phyloP scores from a whole-genome alignment of 2,888 invertebrate genomes.

The Hipparchia sbordonii region DNA sequence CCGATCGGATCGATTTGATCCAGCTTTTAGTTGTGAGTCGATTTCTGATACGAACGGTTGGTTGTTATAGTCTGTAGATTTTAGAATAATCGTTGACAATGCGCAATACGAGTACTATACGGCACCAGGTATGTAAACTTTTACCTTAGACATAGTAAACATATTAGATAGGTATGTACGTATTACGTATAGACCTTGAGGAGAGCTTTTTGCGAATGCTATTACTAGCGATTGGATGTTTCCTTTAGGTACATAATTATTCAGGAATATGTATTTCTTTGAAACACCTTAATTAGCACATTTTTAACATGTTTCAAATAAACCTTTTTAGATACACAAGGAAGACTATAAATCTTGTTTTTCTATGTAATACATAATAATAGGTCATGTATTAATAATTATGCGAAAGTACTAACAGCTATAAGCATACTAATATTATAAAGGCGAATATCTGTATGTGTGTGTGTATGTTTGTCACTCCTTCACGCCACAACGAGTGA shows the following conservation, averaged over 20 bases:
- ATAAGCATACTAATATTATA: no score
- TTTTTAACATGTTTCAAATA: neutral
- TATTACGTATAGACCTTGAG: neutral
- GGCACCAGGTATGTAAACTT: neutral
- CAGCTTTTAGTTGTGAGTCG: conserved; percentile 8
- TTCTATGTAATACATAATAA: no score
- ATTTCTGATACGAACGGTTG: conserved; percentile 4
- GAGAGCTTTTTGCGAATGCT: neutral
- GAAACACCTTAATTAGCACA: neutral
- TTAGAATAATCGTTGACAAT: neutral
- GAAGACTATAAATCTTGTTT: no score
- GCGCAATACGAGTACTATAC: conserved; percentile 10
- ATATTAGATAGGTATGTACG: neutral
- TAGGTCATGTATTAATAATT: no score
- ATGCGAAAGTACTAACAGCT: no score
- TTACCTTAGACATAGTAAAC: neutral
- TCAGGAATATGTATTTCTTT: no score
- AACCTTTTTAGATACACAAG: no score
- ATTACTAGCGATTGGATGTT: neutral
- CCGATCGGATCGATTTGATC: neutral
- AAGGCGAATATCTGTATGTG: no score
- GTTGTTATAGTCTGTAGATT: neutral
- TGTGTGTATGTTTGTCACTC: no score
- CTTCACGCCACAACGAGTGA: no score
- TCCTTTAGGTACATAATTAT: neutral